A percentile compares a stretch with the other conserved stretches of the same genome.
Evolutionary conservation across 1,140 invertebrate genomes (phyloP).

Genomic region (Theocolax elegans): DNA sequence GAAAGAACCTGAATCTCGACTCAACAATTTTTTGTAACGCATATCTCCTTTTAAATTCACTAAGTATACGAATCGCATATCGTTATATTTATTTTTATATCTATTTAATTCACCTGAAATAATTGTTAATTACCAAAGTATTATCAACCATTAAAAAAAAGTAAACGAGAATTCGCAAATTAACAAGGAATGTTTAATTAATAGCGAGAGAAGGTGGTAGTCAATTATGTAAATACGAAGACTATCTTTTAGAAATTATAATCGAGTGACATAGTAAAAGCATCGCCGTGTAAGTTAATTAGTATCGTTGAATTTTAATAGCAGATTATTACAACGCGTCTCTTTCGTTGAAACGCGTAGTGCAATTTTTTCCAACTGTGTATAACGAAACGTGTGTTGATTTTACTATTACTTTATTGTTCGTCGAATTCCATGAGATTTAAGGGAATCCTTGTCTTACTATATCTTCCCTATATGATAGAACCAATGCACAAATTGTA

Average conservation of each 20-base stretch:
- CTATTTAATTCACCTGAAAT: too few relatives aligned
- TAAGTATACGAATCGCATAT: too few relatives aligned
- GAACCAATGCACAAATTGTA: too few relatives aligned
- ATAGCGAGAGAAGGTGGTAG: conserved; percentile 40
- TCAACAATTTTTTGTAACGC: too few relatives aligned
- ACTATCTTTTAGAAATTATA: conserved; percentile 13
- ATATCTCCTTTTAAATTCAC: too few relatives aligned
- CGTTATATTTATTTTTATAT: too few relatives aligned
- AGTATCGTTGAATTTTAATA: neutral
- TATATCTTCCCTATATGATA: too few relatives aligned
- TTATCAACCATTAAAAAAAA: conserved; percentile 5
- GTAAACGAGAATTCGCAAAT: neutral
- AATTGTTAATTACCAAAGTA: neutral
- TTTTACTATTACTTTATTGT: neutral
- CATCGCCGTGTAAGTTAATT: conserved; percentile 9
- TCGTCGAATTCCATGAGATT: neutral
- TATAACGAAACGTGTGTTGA: neutral
- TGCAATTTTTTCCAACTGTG: neutral
- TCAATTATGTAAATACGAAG: conserved; percentile 59
- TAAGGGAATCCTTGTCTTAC: neutral
- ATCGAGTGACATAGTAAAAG: conserved; percentile 10
- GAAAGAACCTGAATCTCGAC: too few relatives aligned
- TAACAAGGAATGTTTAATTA: neutral
- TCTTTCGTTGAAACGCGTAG: neutral
- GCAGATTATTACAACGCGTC: neutral